Base-by-base conservation (phyloP, 2,888 invertebrate species). In the Matsumyia berberina region DNA sequence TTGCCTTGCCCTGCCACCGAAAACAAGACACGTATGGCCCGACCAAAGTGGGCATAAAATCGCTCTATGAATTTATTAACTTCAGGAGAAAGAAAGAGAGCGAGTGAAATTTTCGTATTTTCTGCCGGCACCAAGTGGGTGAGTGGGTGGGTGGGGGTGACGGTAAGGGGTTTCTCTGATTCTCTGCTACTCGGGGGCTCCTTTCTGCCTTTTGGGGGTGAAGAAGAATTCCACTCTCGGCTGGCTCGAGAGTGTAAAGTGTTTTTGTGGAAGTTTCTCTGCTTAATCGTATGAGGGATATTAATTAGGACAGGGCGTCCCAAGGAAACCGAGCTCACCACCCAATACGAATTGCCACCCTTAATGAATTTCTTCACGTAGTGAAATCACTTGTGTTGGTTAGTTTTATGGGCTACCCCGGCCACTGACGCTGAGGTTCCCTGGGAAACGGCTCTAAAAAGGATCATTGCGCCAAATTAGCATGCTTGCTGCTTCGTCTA, bases 1-100 rank as follows among this genome's bases (percentile, higher is more conserved):
- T 46, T n/a, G n/a, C n/a, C n/a, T n/a, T n/a, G n/a, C n/a, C n/a
- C n/a, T 11, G 57, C 29, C 72, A 37, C 35, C 33, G 66, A 67
- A 39, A 70, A 70, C 72, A 72, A 82, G 60, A 83, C 83, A 83
- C 83, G 83, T 83, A 83, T 72, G 72, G 62, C 66, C 73, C 73
- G 19, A 78, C 62, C 69, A 83, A 83, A 83, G 78, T 83, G 83
- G 78, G 83, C 83, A 83, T 83, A 83, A 83, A 83, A 83, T 83
- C 83, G 83, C 83, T 83, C 83, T 83, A 83, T 83, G 83, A 83
- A 83, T 83, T 83, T 83, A 83, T 83, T 83, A 83, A 83, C 79
- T 83, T 77, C 49, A 67, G 72, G 72, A 58, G 83, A 83, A n/a
- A n/a, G 24, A 24, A 4, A 24, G 24, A 24, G 24, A 24, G 24